phyloP scores from a whole-genome alignment of 2,888 invertebrate genomes.

The Phengaris arion region DNA sequence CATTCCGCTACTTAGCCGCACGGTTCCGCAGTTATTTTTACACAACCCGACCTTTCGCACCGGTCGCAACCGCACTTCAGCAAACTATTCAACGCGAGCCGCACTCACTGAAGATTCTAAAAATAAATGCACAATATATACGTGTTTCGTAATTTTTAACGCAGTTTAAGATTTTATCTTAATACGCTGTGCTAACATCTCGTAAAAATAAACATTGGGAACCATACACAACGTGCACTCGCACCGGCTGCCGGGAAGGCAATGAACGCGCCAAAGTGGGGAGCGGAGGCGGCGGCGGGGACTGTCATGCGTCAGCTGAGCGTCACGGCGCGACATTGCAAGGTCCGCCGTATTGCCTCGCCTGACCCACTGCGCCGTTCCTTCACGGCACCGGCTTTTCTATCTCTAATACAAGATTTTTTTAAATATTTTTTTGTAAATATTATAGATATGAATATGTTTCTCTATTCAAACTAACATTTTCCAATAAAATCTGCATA shows the following conservation, averaged over 20 bases:
- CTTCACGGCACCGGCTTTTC: slow-evolving; percentile 36
- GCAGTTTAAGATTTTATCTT: neutral
- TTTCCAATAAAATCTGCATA: neutral
- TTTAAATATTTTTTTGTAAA: neutral
- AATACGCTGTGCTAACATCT: slow-evolving; percentile 32
- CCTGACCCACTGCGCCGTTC: slow-evolving; percentile 70
- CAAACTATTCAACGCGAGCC: slow-evolving; percentile 61
- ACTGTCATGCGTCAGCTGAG: slow-evolving; percentile 75
- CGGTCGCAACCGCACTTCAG: slow-evolving; percentile 75
- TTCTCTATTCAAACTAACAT: neutral
- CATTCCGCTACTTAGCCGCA: slow-evolving; percentile 77
- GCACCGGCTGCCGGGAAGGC: slow-evolving; percentile 82
- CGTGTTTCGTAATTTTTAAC: slow-evolving; percentile 14
- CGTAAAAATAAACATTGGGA: slow-evolving; percentile 41
- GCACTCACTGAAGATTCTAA: slow-evolving; percentile 60
- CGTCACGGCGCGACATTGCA: slow-evolving; percentile 81
- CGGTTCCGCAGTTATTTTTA: slow-evolving; percentile 80
- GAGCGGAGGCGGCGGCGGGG: slow-evolving; percentile 69
- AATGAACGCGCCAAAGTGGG: slow-evolving; percentile 80
- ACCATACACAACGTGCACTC: slow-evolving; percentile 64
- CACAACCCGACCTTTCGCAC: slow-evolving; percentile 79
- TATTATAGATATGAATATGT: neutral
- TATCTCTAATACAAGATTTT: slow-evolving; percentile 32
- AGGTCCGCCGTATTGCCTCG: slow-evolving; percentile 74
- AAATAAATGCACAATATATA: slow-evolving; percentile 39